phyloP scores from a whole-genome alignment of 1,140 invertebrate species.

The Bombus terrestris region DNA sequence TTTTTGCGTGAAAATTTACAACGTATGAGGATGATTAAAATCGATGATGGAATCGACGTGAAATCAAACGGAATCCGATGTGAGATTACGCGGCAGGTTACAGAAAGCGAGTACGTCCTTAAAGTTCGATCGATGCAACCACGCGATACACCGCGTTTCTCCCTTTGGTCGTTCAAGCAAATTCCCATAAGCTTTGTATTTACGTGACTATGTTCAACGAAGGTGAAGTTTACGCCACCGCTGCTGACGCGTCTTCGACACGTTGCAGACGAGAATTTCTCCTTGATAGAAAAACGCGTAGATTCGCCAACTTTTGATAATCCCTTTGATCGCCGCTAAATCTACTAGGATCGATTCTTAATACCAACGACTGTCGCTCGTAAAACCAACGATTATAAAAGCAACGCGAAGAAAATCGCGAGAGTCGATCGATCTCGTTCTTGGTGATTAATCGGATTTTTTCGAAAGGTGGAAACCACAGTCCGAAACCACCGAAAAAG shows the following conservation, averaged over 20 bases:
- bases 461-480: neutral
- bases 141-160: neutral
- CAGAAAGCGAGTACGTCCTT: neutral
- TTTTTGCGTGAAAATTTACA: too few species aligned
- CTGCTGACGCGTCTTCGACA: too few species aligned
- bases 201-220: slow-evolving; percentile 6
- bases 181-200: slow-evolving; percentile 22
- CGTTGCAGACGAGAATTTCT: neutral
- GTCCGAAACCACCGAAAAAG: slow-evolving; percentile 23
- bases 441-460: neutral
- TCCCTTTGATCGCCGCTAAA: too few species aligned
- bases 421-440: neutral
- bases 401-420: neutral
- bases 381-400: too few species aligned
- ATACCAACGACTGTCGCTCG: neutral
- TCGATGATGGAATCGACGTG: neutral
- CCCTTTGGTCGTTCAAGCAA: neutral
- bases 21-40: too few species aligned
- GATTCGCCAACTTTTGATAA: neutral
- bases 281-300: neutral
- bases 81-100: neutral
- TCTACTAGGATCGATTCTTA: neutral
- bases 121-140: neutral
- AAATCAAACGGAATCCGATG: neutral
- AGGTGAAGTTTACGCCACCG: neutral